Evolutionary conservation across 2,888 invertebrate species (phyloP), one percentile per base, ranked within the genome.

Genomic region (Pegoplata infirma): DNA sequence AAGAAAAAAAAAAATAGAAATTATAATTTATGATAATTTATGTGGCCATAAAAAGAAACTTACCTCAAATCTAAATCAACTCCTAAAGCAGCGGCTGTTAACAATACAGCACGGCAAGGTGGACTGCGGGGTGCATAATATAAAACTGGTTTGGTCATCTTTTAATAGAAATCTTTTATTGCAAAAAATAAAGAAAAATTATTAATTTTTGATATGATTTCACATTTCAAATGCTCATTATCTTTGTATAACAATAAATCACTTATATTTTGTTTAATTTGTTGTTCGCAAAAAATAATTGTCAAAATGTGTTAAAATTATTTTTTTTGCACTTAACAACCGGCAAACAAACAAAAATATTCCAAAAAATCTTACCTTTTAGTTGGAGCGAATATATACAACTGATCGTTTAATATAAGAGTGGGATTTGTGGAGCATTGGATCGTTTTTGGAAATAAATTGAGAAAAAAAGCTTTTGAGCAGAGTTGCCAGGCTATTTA

Each of bases 61-160:
- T 80, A 89, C 88, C 85, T 87, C 21, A 88, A 81, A 84, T 94
- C 94, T 81, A 94, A 85, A 4, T 93, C 91, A 23, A 94, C 87
- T 2, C 92, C 93, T 23, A 94, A 81, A 47, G 92, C 92, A 78
- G 92, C 93, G 6, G 94, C 94, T 0, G 92, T 90, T 69, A 94
- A 86, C 25, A 92, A 89, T 8, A 93, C 94, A 0, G 92, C 88
- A 5, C 94, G 91, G 87, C 93, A 93, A 6, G 94, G 94, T 1
- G 92, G 90, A 82, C 94, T 94, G 84, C 92, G 92, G 12, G 91
- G 91, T 23, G 91, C 84, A 85, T 93, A 92, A 88, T 94, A 94
- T 56, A 93, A 89, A 83, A 88, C 82, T 28, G 89, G 89, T 82
- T 89, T 88, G 8, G 58, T 66, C 88, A 88, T 87, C 23, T 63